Base-by-base conservation (phyloP, 2,113 vertebrate species). In the Sceloporus tristichus region DNA sequence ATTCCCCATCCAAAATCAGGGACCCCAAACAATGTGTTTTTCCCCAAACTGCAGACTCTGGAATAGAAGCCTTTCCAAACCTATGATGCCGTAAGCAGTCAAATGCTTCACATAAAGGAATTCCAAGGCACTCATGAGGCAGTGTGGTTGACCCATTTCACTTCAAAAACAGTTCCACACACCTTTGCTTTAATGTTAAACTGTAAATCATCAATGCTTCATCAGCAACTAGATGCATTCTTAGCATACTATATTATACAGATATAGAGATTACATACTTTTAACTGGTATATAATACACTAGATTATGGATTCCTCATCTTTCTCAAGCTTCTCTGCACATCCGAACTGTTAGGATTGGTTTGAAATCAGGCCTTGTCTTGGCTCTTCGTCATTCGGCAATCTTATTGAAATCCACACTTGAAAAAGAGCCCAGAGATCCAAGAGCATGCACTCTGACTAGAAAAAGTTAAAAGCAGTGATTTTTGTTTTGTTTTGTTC, bases 391-490 rank as follows among this genome's bases (percentile, higher is more conserved):
- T 48, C 68, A 25, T 68, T 78, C 89, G 88, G 87, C 0, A 9
- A 94, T 92, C 87, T 89, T 85, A 91, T 91, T 90, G 95, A 92
- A 94, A 77, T 84, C 82, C 87, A 84, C 66, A 82, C 8, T 0
- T 80, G 53, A 38, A 94, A 91, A 92, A 94, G 84, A 94, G 92
- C 92, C 94, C 92, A 94, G 93, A 94, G 90, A 93, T 87, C 48
- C 86, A 79, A 91, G 91, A 90, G 91, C 95, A 96, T 96, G 95
- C 96, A 95, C 90, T 95, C 94, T 94, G 94, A 91, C 94, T 95
- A 90, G 76, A 85, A 94, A 79, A 95, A 88, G 91, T 95, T 91
- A 94, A 90, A 91, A 83, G 76, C 59, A 27, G 74, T n/a, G 85
- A 88, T 21, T 14, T 54, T 79, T 34, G 34, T 34, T 34, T 34